A percentile compares a stretch with the other conserved stretches of the same genome.
Conservation (phyloP, 2,888 invertebrate genomes). For the Seira sanloemensis region DNA sequence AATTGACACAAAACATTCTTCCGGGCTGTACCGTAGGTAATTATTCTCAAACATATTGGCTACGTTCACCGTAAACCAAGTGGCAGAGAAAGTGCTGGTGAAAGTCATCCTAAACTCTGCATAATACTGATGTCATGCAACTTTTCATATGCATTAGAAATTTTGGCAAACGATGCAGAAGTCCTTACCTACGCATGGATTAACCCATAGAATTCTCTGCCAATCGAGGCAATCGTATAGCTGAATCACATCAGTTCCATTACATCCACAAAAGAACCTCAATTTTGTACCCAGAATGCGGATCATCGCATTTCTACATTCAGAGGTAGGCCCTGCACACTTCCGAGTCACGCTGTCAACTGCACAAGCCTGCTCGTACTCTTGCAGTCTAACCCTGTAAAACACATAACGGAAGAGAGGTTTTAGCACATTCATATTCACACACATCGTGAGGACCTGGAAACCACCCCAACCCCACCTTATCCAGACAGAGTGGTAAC, state of each 20-base stretch:
- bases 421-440: too few species aligned
- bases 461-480: too few species aligned
- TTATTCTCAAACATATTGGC: too few species aligned
- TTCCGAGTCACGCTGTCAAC: constrained; percentile 93
- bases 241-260: constrained; percentile 89
- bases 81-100: neutral
- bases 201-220: constrained; percentile 92
- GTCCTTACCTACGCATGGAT: constrained; percentile 91
- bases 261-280: constrained; percentile 90
- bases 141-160: neutral
- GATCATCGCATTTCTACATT: constrained; percentile 89
- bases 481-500: neutral
- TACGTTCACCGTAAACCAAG: too few species aligned
- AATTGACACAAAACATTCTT: neutral
- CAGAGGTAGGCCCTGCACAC: constrained; percentile 90
- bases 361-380: constrained; percentile 93
- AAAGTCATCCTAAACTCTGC: neutral
- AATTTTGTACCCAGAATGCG: constrained; percentile 93
- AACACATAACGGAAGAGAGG: constrained; percentile 12
- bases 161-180: too few species aligned
- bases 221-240: constrained; percentile 92
- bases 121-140: neutral
- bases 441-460: too few species aligned
- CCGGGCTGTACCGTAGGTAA: neutral
- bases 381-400: constrained; percentile 85